Evolutionary conservation across 2,888 invertebrate genomes (phyloP), one percentile per base, ranked within the genome.

Genomic region (Barypeithes pellucidus): DNA sequence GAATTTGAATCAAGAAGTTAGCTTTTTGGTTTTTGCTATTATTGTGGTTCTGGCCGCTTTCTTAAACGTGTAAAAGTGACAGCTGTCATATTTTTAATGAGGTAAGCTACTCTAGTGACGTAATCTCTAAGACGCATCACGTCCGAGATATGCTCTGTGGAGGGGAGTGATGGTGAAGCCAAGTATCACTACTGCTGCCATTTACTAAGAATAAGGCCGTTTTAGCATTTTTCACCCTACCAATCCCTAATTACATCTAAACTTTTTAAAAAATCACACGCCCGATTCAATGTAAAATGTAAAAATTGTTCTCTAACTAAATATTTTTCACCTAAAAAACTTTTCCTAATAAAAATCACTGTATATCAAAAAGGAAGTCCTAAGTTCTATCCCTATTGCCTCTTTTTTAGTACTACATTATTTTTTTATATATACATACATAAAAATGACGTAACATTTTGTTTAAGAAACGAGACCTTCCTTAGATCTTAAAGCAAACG

Each of bases 361-460:
- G 43, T 61, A 61, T 63, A 63, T 63, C 63, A 63, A 63, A 63
- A 63, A 63, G 63, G 63, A 63, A 63, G 54, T 36, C 36, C 33
- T 33, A 63, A 61, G 11, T 29, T 41, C n/a, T 50, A 50, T 45
- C 29, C 29, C 50, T 50, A 63, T 63, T 63, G 63, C 63, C 63
- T 50, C 50, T 63, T 63, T 62, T 60, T 61, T 61, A 36, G 33
- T 57, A 50, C n/a, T 50, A 50, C 12, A 7, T n/a, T n/a, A 22
- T 33, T 54, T 33, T 14, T 57, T 57, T 57, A 9, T 57, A 33
- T 57, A 33, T 57, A 63, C 50, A 63, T 18, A 50, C 45, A 50
- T n/a, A 50, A 18, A 47, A 50, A 47, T 50, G 29, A 33, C 33
- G 24, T 20, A 9, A 9, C 8, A 7, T 5, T 50, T 45, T 4